Evolutionary conservation across 2,888 invertebrate genomes (phyloP).

Genomic region (Rhaphigaster nebulosa): DNA sequence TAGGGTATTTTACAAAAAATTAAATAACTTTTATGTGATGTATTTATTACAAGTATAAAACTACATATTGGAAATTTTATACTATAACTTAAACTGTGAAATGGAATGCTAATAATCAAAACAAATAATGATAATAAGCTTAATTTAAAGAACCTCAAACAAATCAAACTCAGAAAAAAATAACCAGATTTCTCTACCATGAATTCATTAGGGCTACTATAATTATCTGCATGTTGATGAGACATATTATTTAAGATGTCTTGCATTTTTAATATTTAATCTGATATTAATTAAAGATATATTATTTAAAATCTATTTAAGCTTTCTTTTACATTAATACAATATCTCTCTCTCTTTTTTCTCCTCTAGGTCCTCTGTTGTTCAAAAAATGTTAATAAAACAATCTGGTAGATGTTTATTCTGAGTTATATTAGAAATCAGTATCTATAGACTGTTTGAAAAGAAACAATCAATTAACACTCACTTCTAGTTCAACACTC

Average conservation of each 20-base stretch:
- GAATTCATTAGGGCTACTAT: not conserved
- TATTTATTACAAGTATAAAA: conserved; percentile 49
- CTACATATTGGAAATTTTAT: conserved; percentile 33
- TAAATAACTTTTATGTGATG: not conserved
- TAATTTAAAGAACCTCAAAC: not conserved
- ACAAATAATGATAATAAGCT: conserved; percentile 29
- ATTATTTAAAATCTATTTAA: not conserved
- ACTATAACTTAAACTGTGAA: conserved; percentile 40
- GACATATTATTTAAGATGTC: not conserved
- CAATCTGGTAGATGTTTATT: conserved; percentile 29
- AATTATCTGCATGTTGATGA: not conserved
- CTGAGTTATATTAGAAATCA: conserved; percentile 58
- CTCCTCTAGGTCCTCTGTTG: not conserved
- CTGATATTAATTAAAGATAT: not conserved
- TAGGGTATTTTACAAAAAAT: not conserved
- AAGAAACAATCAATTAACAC: conserved; percentile 61
- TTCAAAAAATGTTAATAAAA: not conserved
- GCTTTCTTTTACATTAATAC: not conserved
- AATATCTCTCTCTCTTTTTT: not conserved
- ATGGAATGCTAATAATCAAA: conserved; percentile 34
- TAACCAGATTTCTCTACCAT: not conserved
- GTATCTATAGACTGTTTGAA: conserved; percentile 60
- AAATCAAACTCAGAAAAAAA: conserved; percentile 29
- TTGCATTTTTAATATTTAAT: not conserved
- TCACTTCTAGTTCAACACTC: conserved; percentile 55